Percentiles rank a stretch among this genome's conserved stretches.
These are phyloP conservation scores for Neopipo cinnamomea DNA, from an alignment of 2,113 vertebrate species.

Conservation along the genomic window DNA sequence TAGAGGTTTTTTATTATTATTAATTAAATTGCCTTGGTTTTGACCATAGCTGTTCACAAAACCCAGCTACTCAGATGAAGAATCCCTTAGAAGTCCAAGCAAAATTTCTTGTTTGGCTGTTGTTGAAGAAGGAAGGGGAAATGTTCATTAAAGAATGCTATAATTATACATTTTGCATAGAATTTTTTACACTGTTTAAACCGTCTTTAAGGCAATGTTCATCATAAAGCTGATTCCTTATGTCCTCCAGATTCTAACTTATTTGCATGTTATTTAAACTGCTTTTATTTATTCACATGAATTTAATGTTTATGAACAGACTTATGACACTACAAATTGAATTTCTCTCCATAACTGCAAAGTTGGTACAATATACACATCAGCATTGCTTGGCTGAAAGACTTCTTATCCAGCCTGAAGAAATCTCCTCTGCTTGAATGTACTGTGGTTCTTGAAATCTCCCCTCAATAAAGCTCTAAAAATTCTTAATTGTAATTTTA, in stretches of 20 bases:
- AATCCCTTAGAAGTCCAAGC: background rate
- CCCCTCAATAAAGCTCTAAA: background rate
- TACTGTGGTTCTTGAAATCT: background rate
- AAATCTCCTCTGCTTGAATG: background rate
- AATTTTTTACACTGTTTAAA: background rate
- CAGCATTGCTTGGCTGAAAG: background rate
- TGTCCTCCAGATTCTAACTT: background rate
- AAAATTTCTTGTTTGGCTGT: background rate
- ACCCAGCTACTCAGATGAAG: background rate
- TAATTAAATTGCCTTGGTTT: background rate
- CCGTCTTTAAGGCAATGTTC: background rate
- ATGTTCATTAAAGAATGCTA: background rate
- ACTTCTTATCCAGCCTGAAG: background rate
- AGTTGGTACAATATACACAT: background rate
- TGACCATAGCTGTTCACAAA: background rate
- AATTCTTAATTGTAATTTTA: background rate
- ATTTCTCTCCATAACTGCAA: background rate
- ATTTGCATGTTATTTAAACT: background rate
- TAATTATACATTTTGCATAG: background rate
- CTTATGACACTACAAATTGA: background rate
- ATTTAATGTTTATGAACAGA: background rate
- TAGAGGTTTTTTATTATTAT: fast-evolving
- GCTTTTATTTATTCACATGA: background rate
- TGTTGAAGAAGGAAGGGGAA: background rate
- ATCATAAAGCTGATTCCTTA: background rate